Evolutionary conservation across 1,140 invertebrate species (phyloP).

Genomic region (Spodoptera litura): DNA sequence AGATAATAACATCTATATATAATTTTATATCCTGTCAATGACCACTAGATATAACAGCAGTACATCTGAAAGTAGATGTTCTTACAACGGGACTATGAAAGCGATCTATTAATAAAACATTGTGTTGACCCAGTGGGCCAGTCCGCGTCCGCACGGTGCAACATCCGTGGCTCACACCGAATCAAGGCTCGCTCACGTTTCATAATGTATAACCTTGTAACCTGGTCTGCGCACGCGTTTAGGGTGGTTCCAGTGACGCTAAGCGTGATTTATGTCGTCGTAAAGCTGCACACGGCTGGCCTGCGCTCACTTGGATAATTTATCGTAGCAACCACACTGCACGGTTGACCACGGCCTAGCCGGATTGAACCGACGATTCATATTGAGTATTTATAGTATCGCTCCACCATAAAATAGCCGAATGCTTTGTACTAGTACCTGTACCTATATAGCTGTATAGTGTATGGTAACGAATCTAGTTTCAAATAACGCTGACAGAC

Average conservation of each 20-base stretch:
- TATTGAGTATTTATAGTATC: constrained; percentile 54
- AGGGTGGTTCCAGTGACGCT: constrained; percentile 68
- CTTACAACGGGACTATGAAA: constrained; percentile 19
- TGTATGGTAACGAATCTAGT: background rate
- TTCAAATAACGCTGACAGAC: background rate
- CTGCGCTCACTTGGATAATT: constrained; percentile 84
- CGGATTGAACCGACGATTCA: constrained; percentile 69
- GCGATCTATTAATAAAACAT: constrained; percentile 28
- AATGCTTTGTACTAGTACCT: constrained; percentile 14
- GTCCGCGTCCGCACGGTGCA: background rate
- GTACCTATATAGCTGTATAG: background rate
- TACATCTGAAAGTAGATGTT: background rate
- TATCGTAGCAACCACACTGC: constrained; percentile 68
- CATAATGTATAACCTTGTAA: constrained; percentile 55
- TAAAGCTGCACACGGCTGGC: constrained; percentile 80
- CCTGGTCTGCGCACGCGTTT: constrained; percentile 48
- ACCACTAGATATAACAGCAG: background rate
- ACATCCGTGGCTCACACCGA: constrained; percentile 41
- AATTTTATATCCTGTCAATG: background rate
- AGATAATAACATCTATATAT: no score
- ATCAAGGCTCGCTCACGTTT: constrained; percentile 49
- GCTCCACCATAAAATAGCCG: constrained; percentile 41
- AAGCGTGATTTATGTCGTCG: constrained; percentile 78
- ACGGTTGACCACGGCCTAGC: constrained; percentile 75
- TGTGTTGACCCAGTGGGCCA: constrained; percentile 51